phyloP scores from a whole-genome alignment of 2,888 invertebrate species.

The Ormyrus pomaceus region DNA sequence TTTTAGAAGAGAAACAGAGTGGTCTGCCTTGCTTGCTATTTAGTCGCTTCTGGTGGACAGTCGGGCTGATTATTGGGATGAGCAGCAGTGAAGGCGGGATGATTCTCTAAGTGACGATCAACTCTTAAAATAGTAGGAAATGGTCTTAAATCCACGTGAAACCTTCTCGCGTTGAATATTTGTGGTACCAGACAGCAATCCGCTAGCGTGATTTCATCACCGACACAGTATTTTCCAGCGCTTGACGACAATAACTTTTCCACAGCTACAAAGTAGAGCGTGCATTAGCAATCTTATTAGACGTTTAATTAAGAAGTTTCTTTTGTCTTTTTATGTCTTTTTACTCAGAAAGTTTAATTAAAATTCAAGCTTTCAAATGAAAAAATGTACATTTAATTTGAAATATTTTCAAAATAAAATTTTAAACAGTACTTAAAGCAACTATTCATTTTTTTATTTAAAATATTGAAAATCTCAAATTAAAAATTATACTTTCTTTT shows the following conservation, averaged over 20 bases:
- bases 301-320: no score
- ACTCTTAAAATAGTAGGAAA: slow-evolving; percentile 94
- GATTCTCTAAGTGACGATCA: slow-evolving; percentile 89
- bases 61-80: slow-evolving; percentile 96
- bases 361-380: no score
- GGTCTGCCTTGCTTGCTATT: slow-evolving; percentile 79
- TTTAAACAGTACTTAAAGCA: no score
- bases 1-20: slow-evolving; percentile 74
- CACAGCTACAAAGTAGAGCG: slow-evolving; percentile 80
- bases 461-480: no score
- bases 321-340: no score
- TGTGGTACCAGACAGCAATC: slow-evolving; percentile 97
- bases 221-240: slow-evolving; percentile 94
- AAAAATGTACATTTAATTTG: no score
- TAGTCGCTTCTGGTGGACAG: slow-evolving; percentile 92
- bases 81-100: slow-evolving; percentile 93
- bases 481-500: no score
- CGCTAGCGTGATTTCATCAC: slow-evolving; percentile 94
- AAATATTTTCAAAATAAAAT: no score
- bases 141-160: slow-evolving; percentile 92
- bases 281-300: no score
- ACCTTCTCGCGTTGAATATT: slow-evolving; percentile 95
- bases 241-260: slow-evolving; percentile 90
- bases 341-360: no score
- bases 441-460: no score